These are phyloP conservation scores for Strix aluco DNA, from an alignment of 2,113 vertebrate species.

Conservation along the genomic window DNA sequence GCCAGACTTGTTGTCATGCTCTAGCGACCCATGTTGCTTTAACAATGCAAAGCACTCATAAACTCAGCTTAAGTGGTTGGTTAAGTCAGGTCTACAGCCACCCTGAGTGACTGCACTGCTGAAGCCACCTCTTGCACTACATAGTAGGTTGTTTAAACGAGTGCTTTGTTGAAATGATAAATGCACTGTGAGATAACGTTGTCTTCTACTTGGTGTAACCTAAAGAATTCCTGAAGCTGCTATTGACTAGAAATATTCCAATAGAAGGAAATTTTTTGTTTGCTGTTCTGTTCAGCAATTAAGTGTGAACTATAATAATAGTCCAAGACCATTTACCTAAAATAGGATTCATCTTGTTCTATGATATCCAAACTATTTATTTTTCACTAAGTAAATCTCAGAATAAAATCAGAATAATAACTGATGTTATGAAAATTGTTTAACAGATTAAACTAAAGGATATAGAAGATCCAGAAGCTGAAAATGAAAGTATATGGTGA, in stretches of 20 bases:
- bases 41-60: neutral
- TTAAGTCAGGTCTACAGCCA: neutral
- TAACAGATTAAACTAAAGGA: conserved; percentile 43
- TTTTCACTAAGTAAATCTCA: conserved; percentile 49
- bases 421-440: neutral
- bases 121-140: neutral
- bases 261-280: conserved; percentile 64
- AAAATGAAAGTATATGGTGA: conserved; percentile 43
- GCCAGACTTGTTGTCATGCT: neutral
- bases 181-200: neutral
- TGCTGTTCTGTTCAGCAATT: conserved; percentile 58
- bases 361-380: conserved; percentile 54
- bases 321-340: conserved; percentile 65
- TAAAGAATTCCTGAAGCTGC: conserved; percentile 53
- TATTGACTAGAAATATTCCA: conserved; percentile 55
- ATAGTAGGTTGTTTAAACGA: neutral
- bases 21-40: neutral
- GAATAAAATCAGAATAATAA: conserved; percentile 45
- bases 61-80: neutral
- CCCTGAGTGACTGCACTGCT: neutral
- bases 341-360: conserved; percentile 62
- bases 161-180: conserved; percentile 15
- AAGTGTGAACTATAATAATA: conserved; percentile 53
- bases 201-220: conserved; percentile 34
- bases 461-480: conserved; percentile 44